Percentiles rank a stretch among this genome's conserved stretches.
Conservation (phyloP, 2,797 vertebrate species). For the Etheostoma perlongum region DNA sequence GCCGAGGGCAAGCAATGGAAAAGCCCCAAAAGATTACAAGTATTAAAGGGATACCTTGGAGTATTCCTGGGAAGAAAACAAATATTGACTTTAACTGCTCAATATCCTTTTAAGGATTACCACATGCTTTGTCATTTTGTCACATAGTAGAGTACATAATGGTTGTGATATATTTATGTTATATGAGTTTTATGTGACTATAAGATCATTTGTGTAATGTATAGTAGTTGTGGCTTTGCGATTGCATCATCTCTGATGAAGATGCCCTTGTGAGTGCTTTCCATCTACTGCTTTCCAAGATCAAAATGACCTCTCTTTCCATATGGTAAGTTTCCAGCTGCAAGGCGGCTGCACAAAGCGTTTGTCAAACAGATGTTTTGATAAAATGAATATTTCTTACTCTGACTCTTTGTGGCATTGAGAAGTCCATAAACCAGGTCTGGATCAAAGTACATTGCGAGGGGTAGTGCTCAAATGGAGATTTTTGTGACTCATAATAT, state of each 20-base stretch:
- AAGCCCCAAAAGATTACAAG: constrained; percentile 60
- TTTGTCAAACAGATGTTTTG: constrained; percentile 77
- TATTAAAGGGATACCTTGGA: constrained; percentile 57
- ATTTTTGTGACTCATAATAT: constrained; percentile 38
- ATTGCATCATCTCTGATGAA: constrained; percentile 60
- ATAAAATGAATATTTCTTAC: constrained; percentile 47
- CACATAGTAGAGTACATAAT: constrained; percentile 16
- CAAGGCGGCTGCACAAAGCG: constrained; percentile 36
- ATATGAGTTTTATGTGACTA: constrained; percentile 4
- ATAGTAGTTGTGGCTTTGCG: constrained; percentile 23
- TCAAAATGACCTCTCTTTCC: constrained; percentile 64
- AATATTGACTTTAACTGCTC: constrained; percentile 67
- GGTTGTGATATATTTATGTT: constrained; percentile 3
- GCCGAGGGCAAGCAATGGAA: constrained; percentile 36
- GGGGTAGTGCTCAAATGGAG: constrained; percentile 32
- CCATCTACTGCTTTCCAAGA: constrained; percentile 65
- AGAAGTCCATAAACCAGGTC: constrained; percentile 54
- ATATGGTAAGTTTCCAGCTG: constrained; percentile 71
- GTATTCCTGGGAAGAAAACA: constrained; percentile 63
- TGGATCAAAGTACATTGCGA: constrained; percentile 61
- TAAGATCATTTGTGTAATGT: constrained; percentile 19
- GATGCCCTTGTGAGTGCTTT: constrained; percentile 70
- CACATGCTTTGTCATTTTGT: constrained; percentile 40
- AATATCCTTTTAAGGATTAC: constrained; percentile 59
- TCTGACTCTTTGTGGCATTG: constrained; percentile 33